Percentiles rank a stretch among this genome's conserved stretches.
Evolutionary conservation across 2,888 invertebrate species (phyloP).

Genomic region (Nomada ruficornis): DNA sequence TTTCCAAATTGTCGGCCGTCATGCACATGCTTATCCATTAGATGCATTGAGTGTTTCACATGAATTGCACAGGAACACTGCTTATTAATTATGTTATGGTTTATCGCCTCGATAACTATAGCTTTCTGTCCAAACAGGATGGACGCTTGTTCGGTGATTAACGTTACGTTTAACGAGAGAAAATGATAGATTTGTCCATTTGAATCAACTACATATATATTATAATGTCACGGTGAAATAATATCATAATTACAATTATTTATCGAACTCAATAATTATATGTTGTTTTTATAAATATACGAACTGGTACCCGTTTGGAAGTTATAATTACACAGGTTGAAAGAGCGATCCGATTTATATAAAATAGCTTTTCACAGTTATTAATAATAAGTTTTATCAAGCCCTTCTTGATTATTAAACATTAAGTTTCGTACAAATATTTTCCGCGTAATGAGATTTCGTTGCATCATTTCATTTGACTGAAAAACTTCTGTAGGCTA

Average conservation of each 20-base stretch:
- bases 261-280: background rate
- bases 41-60: background rate
- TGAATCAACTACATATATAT: slow-evolving; percentile 37
- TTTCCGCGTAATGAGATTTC: background rate
- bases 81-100: slow-evolving; percentile 71
- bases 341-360: no score
- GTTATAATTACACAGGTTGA: no score
- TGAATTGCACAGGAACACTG: slow-evolving; percentile 18
- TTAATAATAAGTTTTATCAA: background rate
- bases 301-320: no score
- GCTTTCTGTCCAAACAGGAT: slow-evolving; percentile 45
- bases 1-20: slow-evolving; percentile 21
- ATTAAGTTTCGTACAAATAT: background rate
- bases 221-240: slow-evolving; percentile 33
- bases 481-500: background rate
- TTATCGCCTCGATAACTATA: slow-evolving; percentile 69
- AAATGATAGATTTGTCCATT: slow-evolving; percentile 52
- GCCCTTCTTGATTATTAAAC: background rate
- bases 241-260: slow-evolving; percentile 24
- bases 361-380: no score
- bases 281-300: background rate
- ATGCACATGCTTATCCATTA: slow-evolving; percentile 10
- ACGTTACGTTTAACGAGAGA: slow-evolving; percentile 51
- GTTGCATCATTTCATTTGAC: background rate
- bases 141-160: slow-evolving; percentile 59